phyloP scores from a whole-genome alignment of 1,140 invertebrate species.

The Drosophila ambigua region DNA sequence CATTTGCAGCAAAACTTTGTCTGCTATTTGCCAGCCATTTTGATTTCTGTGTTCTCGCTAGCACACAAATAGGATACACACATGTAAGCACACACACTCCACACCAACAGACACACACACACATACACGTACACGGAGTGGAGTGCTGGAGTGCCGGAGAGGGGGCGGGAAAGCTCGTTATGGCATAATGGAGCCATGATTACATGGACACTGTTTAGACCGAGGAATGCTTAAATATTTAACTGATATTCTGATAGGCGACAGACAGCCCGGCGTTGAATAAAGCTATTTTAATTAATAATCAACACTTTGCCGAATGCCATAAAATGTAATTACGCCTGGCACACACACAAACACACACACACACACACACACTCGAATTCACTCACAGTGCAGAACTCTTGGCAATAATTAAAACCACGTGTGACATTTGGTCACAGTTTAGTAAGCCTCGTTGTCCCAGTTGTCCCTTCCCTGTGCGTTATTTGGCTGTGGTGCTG shows the following conservation, averaged over 20 bases:
- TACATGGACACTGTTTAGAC: slow-evolving; percentile 61
- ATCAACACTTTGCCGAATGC: slow-evolving; percentile 77
- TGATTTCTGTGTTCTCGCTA: slow-evolving; percentile 35
- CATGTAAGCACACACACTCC: slow-evolving; percentile 16
- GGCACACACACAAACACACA: slow-evolving; percentile 16
- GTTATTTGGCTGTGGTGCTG: not conserved
- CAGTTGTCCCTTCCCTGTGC: slow-evolving; percentile 11
- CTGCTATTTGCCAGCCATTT: slow-evolving; percentile 51
- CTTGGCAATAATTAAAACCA: slow-evolving; percentile 77
- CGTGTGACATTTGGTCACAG: slow-evolving; percentile 74
- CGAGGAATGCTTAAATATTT: slow-evolving; percentile 73
- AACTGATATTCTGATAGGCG: slow-evolving; percentile 65
- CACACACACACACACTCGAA: not conserved
- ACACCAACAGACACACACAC: slow-evolving; percentile 1
- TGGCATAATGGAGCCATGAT: slow-evolving; percentile 63
- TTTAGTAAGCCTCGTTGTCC: slow-evolving; percentile 64
- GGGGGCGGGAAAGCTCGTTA: slow-evolving; percentile 35
- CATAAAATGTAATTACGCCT: slow-evolving; percentile 76
- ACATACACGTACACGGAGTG: not conserved
- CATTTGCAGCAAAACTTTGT: slow-evolving; percentile 43
- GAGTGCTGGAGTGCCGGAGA: not conserved
- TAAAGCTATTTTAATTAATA: slow-evolving; percentile 82
- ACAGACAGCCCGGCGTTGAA: slow-evolving; percentile 46
- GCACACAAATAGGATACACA: slow-evolving; percentile 2
- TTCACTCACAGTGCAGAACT: slow-evolving; percentile 13